A percentile compares a stretch with the other conserved stretches of the same genome.
Conservation (phyloP, 1,140 invertebrate species). For the Trichoplusia ni region DNA sequence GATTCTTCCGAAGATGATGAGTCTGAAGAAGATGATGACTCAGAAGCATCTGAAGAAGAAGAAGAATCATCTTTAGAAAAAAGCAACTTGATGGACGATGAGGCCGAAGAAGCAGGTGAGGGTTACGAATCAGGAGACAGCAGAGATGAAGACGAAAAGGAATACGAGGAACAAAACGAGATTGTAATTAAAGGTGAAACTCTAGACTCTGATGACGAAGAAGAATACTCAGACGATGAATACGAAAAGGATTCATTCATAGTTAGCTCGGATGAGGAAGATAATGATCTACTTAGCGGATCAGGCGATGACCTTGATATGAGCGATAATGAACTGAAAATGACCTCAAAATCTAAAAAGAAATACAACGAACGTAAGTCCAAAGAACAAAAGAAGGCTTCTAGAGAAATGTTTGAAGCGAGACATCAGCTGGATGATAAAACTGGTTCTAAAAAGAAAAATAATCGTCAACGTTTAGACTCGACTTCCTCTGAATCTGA, state of each 20-base stretch:
- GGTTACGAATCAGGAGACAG: slow-evolving; percentile 76
- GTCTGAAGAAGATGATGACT: slow-evolving; percentile 17
- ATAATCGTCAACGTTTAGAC: slow-evolving; percentile 42
- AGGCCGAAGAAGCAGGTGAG: slow-evolving; percentile 67
- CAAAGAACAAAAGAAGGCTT: slow-evolving; percentile 73
- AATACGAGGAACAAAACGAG: slow-evolving; percentile 65
- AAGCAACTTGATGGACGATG: slow-evolving; percentile 58
- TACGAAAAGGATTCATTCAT: slow-evolving; percentile 77
- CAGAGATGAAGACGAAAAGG: slow-evolving; percentile 61
- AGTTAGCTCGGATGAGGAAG: slow-evolving; percentile 72
- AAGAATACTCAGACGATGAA: slow-evolving; percentile 65
- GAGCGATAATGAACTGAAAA: slow-evolving; percentile 73
- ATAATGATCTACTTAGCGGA: slow-evolving; percentile 69
- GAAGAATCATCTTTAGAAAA: slow-evolving; percentile 36
- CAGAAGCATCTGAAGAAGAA: slow-evolving; percentile 45
- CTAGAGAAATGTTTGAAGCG: slow-evolving; percentile 73
- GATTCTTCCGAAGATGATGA: slow-evolving; percentile 23
- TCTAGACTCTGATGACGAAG: slow-evolving; percentile 57
- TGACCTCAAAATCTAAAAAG: slow-evolving; percentile 70
- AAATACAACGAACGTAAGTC: slow-evolving; percentile 69
- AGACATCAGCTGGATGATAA: slow-evolving; percentile 60
- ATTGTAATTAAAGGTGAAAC: slow-evolving; percentile 71
- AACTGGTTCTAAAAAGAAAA: slow-evolving; percentile 38
- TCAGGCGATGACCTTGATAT: slow-evolving; percentile 72
- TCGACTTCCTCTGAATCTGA: slow-evolving; percentile 53